Evolutionary conservation across 2,797 vertebrate species (phyloP).

Genomic region (Pelochelys cantorii): DNA sequence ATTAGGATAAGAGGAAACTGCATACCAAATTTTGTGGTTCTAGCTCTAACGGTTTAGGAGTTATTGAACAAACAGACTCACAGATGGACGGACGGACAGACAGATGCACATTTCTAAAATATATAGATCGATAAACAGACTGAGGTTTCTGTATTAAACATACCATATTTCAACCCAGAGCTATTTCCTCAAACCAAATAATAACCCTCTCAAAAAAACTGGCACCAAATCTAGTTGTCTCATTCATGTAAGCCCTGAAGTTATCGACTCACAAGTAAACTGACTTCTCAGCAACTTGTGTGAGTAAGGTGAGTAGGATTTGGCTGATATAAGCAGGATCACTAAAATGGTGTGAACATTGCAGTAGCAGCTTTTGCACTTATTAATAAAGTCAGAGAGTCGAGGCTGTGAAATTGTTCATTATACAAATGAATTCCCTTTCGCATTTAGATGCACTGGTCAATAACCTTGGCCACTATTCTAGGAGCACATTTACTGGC

Average conservation of each 20-base stretch:
- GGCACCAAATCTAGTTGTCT: constrained; percentile 60
- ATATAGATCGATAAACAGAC: not conserved
- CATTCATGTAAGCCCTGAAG: constrained; percentile 61
- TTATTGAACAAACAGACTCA: too few species aligned
- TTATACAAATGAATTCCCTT: not conserved
- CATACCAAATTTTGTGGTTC: too few species aligned
- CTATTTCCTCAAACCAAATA: constrained; percentile 44
- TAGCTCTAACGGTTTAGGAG: too few species aligned
- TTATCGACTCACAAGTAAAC: constrained; percentile 24
- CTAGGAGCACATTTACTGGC: not conserved
- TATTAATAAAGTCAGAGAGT: not conserved
- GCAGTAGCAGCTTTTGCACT: not conserved
- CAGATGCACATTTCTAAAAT: too few species aligned
- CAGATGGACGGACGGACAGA: too few species aligned
- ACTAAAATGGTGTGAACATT: constrained; percentile 35
- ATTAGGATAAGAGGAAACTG: too few species aligned
- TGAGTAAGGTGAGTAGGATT: constrained; percentile 33
- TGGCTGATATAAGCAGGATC: constrained; percentile 11
- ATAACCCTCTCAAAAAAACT: constrained; percentile 24
- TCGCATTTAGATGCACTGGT: not conserved
- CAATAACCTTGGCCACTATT: not conserved
- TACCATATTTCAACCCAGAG: constrained; percentile 48
- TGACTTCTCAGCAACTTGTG: not conserved
- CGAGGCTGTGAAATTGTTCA: not conserved
- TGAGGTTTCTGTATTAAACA: constrained; percentile 14